Base-by-base conservation (phyloP, 2,888 invertebrate genomes). In the Acronicta aceris region DNA sequence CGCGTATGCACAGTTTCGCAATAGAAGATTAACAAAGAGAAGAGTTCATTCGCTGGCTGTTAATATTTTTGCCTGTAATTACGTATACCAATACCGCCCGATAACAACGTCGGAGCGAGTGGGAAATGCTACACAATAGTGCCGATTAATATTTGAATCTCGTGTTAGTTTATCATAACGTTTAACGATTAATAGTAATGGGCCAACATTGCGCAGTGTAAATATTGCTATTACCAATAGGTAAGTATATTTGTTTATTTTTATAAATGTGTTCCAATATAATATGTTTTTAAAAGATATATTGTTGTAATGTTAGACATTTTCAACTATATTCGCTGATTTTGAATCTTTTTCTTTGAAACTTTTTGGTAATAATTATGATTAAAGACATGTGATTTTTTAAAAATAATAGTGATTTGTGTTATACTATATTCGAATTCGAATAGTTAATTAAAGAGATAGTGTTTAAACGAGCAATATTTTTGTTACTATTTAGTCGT, bases 401-500 rank as follows among this genome's bases (percentile, higher is more conserved):
- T 40, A 43, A 0, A 51, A 60, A 59, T 33, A 59, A 64, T 61
- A 69, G 61, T 77, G 47, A 60, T 64, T 66, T 60, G 63, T 71
- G 72, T 73, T 65, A 52, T 69, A 59, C 61, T 59, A 55, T 66
- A 74, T 69, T 74, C 58, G 59, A 62, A 74, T 69, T 74, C 58
- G 59, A 62, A 74, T 77, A 73, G 58, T 75, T 77, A 63, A 72
- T 65, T 73, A 68, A 71, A 67, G 59, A 72, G 47, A 54, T 78
- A 79, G 64, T 63, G 57, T 84, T 86, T 89, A 92, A 83, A 85
- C 76, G 82, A 91, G 90, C 89, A 90, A 91, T 92, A 92, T 93
- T 92, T 91, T 93, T 92, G 91, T 92, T 92, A 92, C 91, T 91
- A 90, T 82, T 57, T 91, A 91, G 85, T 73, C 61, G 69, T 73